Evolutionary conservation across 2,888 invertebrate species (phyloP).

Genomic region (Meandrusa payeni): DNA sequence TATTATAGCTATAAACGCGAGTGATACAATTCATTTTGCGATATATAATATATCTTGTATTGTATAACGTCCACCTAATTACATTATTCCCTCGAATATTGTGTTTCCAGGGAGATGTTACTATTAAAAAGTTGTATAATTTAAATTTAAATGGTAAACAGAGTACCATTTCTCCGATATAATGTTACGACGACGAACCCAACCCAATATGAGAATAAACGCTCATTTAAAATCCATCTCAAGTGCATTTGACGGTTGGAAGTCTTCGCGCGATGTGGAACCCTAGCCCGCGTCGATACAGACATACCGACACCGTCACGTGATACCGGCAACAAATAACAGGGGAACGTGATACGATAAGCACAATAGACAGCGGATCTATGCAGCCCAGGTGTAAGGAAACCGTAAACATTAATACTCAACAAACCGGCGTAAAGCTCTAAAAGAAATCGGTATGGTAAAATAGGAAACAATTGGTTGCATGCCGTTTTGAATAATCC

Average conservation of each 20-base stretch:
- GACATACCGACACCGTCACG: neutral
- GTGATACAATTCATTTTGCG: too few species aligned
- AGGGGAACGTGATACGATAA: conserved; percentile 6
- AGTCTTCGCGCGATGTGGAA: neutral
- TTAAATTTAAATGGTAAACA: too few species aligned
- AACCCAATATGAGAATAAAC: neutral
- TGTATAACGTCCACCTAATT: too few species aligned
- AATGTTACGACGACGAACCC: conserved; percentile 3
- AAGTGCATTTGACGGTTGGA: conserved; percentile 7
- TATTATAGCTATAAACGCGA: too few species aligned
- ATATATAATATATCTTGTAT: too few species aligned
- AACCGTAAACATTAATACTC: neutral
- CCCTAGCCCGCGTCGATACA: neutral
- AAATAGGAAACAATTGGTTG: neutral
- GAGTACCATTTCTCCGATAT: conserved; percentile 1
- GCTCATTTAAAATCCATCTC: conserved; percentile 8
- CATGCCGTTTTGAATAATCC: conserved; percentile 9
- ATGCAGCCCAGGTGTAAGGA: neutral
- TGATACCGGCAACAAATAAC: conserved; percentile 5
- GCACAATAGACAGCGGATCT: neutral
- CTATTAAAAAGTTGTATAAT: too few species aligned
- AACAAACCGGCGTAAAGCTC: neutral
- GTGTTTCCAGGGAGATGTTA: too few species aligned
- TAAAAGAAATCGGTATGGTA: neutral
- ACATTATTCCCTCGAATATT: too few species aligned